Percentiles rank a stretch among this genome's conserved stretches.
phyloP scores from a whole-genome alignment of 1,140 invertebrate genomes.

The Anastatus disparis region DNA sequence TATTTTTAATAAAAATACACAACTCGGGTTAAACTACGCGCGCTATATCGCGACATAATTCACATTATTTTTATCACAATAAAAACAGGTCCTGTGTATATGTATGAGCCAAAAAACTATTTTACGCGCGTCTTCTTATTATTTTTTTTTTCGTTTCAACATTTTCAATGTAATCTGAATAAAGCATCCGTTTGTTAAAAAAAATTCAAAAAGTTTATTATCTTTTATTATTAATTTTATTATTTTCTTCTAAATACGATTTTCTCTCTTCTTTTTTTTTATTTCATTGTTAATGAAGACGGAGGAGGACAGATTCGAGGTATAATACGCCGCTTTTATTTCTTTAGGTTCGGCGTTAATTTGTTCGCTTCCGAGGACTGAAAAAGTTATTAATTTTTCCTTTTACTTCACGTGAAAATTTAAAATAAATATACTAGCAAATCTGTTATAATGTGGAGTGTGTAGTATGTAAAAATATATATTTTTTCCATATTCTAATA shows the following conservation, averaged over 20 bases:
- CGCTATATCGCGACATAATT: constrained; percentile 6
- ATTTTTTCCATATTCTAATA: too few species aligned
- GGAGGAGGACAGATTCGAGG: constrained; percentile 9
- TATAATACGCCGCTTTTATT: too few species aligned
- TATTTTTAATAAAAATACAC: constrained; percentile 24
- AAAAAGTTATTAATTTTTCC: too few species aligned
- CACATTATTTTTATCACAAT: constrained; percentile 29
- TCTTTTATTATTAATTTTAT: background rate
- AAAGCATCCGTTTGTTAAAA: background rate
- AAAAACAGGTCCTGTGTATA: constrained; percentile 34
- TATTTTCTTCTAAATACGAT: too few species aligned
- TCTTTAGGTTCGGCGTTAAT: too few species aligned
- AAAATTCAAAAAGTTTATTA: background rate
- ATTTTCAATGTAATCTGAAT: too few species aligned
- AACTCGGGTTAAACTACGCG: constrained; percentile 6
- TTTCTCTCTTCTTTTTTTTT: too few species aligned
- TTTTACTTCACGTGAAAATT: too few species aligned
- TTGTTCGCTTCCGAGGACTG: too few species aligned
- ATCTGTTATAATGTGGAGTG: background rate
- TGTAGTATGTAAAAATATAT: too few species aligned
- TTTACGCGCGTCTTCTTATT: background rate
- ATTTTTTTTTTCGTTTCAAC: too few species aligned
- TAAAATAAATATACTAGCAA: too few species aligned
- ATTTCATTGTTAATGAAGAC: constrained; percentile 5
- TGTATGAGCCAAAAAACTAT: constrained; percentile 31